phyloP scores from a whole-genome alignment of 2,113 vertebrate species.

The Ictalurus furcatus region DNA sequence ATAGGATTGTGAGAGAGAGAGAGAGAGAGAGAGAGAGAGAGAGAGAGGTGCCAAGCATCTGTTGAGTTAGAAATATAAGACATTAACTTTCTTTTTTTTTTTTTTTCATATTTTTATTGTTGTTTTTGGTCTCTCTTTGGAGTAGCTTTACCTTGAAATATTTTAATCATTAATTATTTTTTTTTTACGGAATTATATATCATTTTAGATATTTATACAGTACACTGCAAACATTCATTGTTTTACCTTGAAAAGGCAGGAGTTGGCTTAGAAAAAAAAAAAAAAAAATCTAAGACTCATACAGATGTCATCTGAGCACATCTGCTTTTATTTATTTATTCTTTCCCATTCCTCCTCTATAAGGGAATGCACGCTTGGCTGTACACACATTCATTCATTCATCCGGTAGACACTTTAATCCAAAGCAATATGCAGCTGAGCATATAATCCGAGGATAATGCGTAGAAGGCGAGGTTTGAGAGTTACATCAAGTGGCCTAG shows the following conservation, averaged over 20 bases:
- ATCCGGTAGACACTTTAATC: background rate
- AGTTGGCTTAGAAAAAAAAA: background rate
- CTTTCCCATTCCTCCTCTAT: background rate
- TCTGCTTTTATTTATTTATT: background rate
- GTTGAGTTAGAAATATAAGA: no score
- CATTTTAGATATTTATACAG: background rate
- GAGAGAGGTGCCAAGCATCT: background rate
- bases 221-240: background rate
- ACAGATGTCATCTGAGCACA: constrained; percentile 27
- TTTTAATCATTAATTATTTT: no score
- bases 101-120: background rate
- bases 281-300: background rate
- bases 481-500: background rate
- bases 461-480: background rate
- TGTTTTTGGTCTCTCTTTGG: background rate
- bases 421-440: background rate
- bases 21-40: background rate
- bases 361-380: background rate
- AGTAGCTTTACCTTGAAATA: no score
- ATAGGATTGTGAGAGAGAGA: background rate
- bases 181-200: background rate
- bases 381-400: background rate
- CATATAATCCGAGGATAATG: background rate
- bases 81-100: no score
- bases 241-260: background rate